Conservation (phyloP, 2,113 vertebrate genomes). For the Chaetops frenatus region DNA sequence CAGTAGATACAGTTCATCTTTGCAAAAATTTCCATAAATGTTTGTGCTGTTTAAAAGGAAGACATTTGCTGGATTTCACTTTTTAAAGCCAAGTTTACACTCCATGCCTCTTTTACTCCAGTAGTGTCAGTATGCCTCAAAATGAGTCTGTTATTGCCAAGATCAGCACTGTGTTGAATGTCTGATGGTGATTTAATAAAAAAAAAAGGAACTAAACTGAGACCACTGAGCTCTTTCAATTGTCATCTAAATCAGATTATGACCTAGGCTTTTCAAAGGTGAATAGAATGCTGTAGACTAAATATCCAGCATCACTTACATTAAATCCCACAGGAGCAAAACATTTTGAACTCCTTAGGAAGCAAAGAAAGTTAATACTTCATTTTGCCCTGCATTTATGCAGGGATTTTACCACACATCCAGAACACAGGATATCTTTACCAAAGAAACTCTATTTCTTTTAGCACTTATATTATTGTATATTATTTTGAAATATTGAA, state of each 20-base stretch:
- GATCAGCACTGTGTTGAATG: background rate
- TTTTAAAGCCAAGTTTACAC: background rate
- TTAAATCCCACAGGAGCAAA: background rate
- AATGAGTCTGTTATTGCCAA: background rate
- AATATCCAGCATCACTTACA: conserved; percentile 3
- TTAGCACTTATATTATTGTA: background rate
- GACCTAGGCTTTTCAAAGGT: background rate
- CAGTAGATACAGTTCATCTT: rapidly evolving
- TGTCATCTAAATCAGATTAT: conserved; percentile 40
- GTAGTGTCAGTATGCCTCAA: background rate
- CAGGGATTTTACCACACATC: background rate
- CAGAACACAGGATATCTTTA: background rate
- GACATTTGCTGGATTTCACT: background rate
- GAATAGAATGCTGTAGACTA: background rate
- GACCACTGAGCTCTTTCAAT: background rate
- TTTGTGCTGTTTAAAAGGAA: background rate
- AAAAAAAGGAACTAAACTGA: background rate
- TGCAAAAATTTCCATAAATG: background rate
- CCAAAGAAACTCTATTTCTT: background rate
- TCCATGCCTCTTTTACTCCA: background rate
- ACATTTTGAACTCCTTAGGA: background rate
- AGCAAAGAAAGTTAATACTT: conserved; percentile 9
- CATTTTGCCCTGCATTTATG: background rate
- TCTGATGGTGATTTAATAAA: background rate
- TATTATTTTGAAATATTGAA: background rate